Percentiles rank a stretch among this genome's conserved stretches.
Evolutionary conservation across 2,797 vertebrate species (phyloP).

Genomic region (Pangasius mekongensis): DNA sequence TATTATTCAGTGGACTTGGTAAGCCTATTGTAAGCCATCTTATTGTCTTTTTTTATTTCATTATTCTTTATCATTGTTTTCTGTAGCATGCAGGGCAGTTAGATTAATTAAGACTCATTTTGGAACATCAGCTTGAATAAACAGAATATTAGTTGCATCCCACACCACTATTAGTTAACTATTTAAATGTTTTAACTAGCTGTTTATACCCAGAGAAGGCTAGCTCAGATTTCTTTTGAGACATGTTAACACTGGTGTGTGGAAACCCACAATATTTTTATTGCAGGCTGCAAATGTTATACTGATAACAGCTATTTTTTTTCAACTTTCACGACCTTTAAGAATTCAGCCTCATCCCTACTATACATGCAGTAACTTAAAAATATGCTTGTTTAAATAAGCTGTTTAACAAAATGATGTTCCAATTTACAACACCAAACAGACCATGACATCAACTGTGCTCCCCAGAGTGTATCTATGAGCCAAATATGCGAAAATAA

Average conservation of each 20-base stretch:
- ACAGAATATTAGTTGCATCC: not conserved
- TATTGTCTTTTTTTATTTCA: not conserved
- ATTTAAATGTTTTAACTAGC: not conserved
- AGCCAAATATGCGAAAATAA: slow-evolving; percentile 30
- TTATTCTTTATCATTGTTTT: not conserved
- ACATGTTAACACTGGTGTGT: not conserved
- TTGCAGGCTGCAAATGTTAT: not conserved
- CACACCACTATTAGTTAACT: not conserved
- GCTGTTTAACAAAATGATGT: not conserved
- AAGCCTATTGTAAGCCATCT: not conserved
- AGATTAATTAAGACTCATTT: not conserved
- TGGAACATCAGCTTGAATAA: not conserved
- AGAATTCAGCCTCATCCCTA: not conserved
- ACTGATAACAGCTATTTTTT: not conserved
- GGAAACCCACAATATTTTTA: not conserved
- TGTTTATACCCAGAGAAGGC: not conserved
- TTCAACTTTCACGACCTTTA: not conserved
- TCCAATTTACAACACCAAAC: slow-evolving; percentile 4
- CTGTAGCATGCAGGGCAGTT: not conserved
- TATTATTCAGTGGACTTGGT: not conserved
- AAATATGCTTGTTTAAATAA: not conserved
- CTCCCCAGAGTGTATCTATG: not conserved
- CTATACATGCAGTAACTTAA: not conserved
- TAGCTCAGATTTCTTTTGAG: not conserved
- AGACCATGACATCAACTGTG: not conserved